A percentile compares a stretch with the other conserved stretches of the same genome.
Conservation (phyloP, 2,888 invertebrate species). For the Melanchra persicariae region DNA sequence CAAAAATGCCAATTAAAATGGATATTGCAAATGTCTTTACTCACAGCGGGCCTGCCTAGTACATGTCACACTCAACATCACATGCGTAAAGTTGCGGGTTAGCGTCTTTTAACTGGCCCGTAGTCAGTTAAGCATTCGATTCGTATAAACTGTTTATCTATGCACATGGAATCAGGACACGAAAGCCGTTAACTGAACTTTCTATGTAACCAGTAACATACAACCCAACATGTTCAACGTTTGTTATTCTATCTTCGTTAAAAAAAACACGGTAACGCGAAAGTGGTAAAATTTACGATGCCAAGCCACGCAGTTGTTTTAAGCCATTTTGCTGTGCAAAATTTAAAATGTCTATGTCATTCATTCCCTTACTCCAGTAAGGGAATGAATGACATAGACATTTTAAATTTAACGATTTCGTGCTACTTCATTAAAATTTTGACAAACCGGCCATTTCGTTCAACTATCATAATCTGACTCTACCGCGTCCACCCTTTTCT, state of each 20-base stretch:
- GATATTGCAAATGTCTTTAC: not conserved
- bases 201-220: conserved; percentile 44
- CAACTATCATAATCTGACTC: too few relatives aligned
- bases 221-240: not conserved
- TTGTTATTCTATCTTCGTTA: conserved; percentile 38
- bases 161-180: conserved; percentile 45
- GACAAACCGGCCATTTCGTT: too few relatives aligned
- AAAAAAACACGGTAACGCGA: conserved; percentile 27
- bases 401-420: too few relatives aligned
- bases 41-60: too few relatives aligned
- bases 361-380: too few relatives aligned
- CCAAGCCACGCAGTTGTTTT: not conserved
- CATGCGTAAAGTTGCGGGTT: not conserved
- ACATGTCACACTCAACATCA: too few relatives aligned
- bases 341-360: too few relatives aligned
- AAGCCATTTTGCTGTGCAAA: too few relatives aligned
- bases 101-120: not conserved
- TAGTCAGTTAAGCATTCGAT: conserved; percentile 31
- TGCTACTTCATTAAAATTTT: too few relatives aligned
- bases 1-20: not conserved
- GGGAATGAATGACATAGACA: too few relatives aligned
- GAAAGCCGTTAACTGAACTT: conserved; percentile 48
- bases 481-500: too few relatives aligned
- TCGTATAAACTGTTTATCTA: conserved; percentile 38
- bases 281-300: conserved; percentile 15